Conservation (phyloP, 2,888 invertebrate species). For the Lochmaea crataegi region DNA sequence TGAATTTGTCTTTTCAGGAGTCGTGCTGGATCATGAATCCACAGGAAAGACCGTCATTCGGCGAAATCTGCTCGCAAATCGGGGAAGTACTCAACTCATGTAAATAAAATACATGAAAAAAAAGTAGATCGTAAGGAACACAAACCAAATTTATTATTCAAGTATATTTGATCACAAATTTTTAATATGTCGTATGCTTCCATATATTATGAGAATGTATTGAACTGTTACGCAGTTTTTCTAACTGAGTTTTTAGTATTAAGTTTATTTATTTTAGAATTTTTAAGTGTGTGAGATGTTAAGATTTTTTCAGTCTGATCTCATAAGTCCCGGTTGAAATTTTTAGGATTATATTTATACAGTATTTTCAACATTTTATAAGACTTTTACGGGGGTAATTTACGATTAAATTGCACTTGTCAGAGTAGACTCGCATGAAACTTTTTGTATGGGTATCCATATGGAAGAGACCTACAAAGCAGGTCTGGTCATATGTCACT, state of each 20-base stretch:
- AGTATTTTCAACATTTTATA: not conserved
- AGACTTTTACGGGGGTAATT: constrained; percentile 1
- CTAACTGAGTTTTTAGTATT: constrained; percentile 45
- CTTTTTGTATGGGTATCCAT: too few relatives aligned
- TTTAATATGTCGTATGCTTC: constrained; percentile 54
- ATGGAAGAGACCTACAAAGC: too few relatives aligned
- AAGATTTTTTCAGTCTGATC: constrained; percentile 8
- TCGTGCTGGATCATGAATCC: constrained; percentile 78
- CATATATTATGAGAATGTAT: constrained; percentile 47
- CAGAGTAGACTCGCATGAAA: too few relatives aligned
- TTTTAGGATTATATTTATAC: constrained; percentile 6
- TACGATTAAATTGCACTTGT: not conserved
- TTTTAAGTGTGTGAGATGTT: constrained; percentile 38
- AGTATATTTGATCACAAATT: constrained; percentile 38
- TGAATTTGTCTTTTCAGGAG: constrained; percentile 44
- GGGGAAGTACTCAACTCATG: constrained; percentile 65
- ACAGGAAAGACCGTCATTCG: constrained; percentile 75
- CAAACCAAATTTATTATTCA: constrained; percentile 47
- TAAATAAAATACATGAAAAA: not conserved
- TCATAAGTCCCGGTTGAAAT: constrained; percentile 1
- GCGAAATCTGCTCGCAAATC: constrained; percentile 69
- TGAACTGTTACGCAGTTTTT: constrained; percentile 45
- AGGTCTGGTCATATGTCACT: too few relatives aligned
- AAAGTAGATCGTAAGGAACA: constrained; percentile 25
- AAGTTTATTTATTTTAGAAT: constrained; percentile 46